Evolutionary conservation across 2,797 vertebrate genomes (phyloP).

Genomic region (Antrozous pallidus): DNA sequence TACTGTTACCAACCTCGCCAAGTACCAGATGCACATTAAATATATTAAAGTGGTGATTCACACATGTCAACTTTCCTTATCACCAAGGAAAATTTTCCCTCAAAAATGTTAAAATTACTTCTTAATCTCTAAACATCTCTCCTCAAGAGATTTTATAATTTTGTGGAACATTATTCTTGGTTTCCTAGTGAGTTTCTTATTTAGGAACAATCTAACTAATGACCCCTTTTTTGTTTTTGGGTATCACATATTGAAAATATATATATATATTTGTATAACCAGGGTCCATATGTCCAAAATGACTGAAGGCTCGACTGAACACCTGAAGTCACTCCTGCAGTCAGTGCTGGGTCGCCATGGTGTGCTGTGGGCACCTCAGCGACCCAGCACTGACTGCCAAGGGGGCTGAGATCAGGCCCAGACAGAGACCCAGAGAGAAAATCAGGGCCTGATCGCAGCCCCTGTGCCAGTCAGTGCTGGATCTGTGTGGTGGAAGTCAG

Average conservation of each 20-base stretch:
- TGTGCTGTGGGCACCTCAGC: too few relatives aligned
- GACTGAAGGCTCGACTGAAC: too few relatives aligned
- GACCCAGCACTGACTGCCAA: too few relatives aligned
- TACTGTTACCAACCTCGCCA: slow-evolving; percentile 35
- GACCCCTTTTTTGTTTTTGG: not conserved
- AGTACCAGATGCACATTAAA: slow-evolving; percentile 55
- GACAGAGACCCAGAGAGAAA: too few relatives aligned
- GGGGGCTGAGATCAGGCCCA: too few relatives aligned
- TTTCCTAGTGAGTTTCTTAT: not conserved
- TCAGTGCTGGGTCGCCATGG: too few relatives aligned
- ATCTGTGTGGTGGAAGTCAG: too few relatives aligned
- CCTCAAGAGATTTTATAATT: slow-evolving; percentile 8
- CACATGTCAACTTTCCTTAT: slow-evolving; percentile 64
- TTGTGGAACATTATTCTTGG: not conserved
- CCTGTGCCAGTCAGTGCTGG: too few relatives aligned
- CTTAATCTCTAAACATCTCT: slow-evolving; percentile 18
- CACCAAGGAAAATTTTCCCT: slow-evolving; percentile 16
- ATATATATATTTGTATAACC: too few relatives aligned
- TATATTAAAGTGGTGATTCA: slow-evolving; percentile 46
- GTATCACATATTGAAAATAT: not conserved
- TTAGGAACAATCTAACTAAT: not conserved
- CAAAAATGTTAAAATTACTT: slow-evolving; percentile 46
- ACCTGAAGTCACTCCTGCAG: too few relatives aligned
- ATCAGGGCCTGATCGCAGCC: too few relatives aligned
- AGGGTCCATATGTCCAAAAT: too few relatives aligned